These are phyloP conservation scores for Sapayoa aenigma DNA, from an alignment of 2,113 vertebrate species.

Conservation along the genomic window DNA sequence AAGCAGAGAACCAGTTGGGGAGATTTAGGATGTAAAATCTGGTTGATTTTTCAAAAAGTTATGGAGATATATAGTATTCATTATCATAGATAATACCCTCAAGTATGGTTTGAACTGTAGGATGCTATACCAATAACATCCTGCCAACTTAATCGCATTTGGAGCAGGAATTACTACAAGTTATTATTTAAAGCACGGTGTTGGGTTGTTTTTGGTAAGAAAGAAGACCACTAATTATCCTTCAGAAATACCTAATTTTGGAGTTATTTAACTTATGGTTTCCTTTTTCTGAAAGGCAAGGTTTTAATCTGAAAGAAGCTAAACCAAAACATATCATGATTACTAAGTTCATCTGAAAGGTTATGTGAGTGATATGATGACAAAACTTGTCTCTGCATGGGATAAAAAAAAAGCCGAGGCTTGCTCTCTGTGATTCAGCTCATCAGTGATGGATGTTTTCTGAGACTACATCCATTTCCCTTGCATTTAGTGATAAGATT, in stretches of 20 bases:
- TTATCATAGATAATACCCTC: neutral
- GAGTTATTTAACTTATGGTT: slow-evolving; percentile 53
- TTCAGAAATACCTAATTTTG: slow-evolving; percentile 55
- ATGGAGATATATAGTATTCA: rapidly evolving
- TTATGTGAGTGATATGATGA: slow-evolving; percentile 25
- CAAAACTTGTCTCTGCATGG: neutral
- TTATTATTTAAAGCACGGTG: slow-evolving; percentile 39
- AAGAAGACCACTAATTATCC: slow-evolving; percentile 51
- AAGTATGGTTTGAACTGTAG: neutral
- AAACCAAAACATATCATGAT: slow-evolving; percentile 51
- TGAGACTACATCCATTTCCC: neutral
- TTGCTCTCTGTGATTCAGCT: neutral
- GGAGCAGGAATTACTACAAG: neutral
- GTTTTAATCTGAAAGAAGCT: slow-evolving; percentile 43
- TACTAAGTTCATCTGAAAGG: slow-evolving; percentile 57
- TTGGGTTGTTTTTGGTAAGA: slow-evolving; percentile 25
- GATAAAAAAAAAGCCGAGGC: neutral
- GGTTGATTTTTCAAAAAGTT: neutral
- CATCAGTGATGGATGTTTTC: neutral
- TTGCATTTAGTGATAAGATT: neutral
- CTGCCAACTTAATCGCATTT: slow-evolving; percentile 7
- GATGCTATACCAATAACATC: neutral
- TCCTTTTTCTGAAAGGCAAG: slow-evolving; percentile 53
- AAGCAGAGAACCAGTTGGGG: neutral
- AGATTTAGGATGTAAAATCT: neutral